phyloP scores from a whole-genome alignment of 2,113 vertebrate species.

The Catagonus wagneri region DNA sequence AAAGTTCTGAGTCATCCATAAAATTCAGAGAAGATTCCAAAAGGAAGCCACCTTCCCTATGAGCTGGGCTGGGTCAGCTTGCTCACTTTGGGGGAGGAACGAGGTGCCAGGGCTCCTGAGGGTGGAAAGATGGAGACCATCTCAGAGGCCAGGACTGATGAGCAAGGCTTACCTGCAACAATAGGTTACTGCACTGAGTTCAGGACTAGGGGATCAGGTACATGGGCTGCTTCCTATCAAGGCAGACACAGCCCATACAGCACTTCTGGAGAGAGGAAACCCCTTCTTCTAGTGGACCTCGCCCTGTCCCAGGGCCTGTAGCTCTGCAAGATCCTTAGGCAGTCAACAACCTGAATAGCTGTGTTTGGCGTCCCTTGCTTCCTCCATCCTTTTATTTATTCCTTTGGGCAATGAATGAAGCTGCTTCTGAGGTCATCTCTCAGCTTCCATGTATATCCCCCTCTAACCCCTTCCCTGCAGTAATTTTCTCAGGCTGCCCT shows the following conservation, averaged over 20 bases:
- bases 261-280: background rate
- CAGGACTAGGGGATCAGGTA: background rate
- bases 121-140: too few species aligned
- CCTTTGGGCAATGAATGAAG: background rate
- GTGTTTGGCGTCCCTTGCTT: background rate
- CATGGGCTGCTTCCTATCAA: background rate
- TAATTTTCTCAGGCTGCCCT: background rate
- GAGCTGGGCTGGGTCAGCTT: background rate
- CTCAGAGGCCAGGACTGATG: background rate
- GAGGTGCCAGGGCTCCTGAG: background rate
- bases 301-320: background rate
- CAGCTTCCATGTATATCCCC: background rate
- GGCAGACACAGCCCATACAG: background rate
- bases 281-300: background rate
- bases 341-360: background rate
- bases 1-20: background rate
- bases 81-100: background rate
- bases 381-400: background rate
- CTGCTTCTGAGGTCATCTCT: background rate
- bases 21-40: background rate
- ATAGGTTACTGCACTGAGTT: fast-evolving
- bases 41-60: background rate
- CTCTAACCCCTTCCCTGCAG: background rate
- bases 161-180: background rate
- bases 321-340: background rate